Base-by-base conservation (phyloP, 2,113 vertebrate species). In the Chiloscyllium plagiosum region DNA sequence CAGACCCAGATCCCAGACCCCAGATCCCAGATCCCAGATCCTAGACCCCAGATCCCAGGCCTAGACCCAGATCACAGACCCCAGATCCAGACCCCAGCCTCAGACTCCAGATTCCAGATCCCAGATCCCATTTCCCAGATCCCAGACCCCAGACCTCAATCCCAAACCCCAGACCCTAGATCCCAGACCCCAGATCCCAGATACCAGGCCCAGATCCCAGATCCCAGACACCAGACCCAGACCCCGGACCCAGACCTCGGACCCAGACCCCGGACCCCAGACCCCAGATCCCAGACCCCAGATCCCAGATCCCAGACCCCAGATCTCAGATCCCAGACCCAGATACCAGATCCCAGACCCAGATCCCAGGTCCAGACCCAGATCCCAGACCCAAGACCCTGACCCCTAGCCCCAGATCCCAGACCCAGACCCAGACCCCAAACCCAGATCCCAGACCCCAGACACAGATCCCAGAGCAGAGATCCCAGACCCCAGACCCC, bases 301-400 rank as follows among this genome's bases (percentile, higher is more conserved):
- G 29, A 72, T 2, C 72, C 24, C 29, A n/a, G 29, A 78, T 1
- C 29, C 29, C 19, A 20, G 33, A n/a, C 4, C 5, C 76, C 76
- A 12, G 76, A 33, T 4, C 76, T 15, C 8, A 29, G 15, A 4
- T 0, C 26, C 1, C 4, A 3, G 1, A 4, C 26, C 26, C 4
- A 29, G 15, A 0, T 2, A 5, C 2, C 0, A 29, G 0, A 5
- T 15, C 70, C 1, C 3, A n/a, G n/a, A n/a, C 3, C 70, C 6
- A 72, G 13, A 3, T 4, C 26, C 0, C n/a, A 24, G 13, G 0
- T 4, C 1, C 4, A 3, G 1, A 4, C 26, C 26, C 4, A 29
- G 15, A 0, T 2, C 2, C 2, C 0, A 47, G 42, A 66, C 65
- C 65, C 65, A 66, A n/a, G n/a, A n/a, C n/a, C n/a, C n/a, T n/a